Percentiles rank a stretch among this genome's conserved stretches.
phyloP scores from a whole-genome alignment of 2,888 invertebrate genomes.

The Rhimphoctona megacephalus region DNA sequence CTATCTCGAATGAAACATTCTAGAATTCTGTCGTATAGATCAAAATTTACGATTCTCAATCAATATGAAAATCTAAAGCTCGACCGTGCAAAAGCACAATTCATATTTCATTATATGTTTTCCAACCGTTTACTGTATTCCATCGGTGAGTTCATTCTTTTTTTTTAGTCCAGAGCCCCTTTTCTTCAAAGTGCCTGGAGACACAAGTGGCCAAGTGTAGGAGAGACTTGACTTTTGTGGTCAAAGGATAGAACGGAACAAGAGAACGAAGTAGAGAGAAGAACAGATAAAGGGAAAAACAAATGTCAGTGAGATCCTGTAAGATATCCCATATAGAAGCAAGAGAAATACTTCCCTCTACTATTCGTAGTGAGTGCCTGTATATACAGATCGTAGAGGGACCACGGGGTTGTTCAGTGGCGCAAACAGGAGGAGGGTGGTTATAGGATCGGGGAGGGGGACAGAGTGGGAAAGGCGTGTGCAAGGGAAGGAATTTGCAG shows the following conservation, averaged over 20 bases:
- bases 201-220: constrained; percentile 52
- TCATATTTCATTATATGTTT: neutral
- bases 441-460: constrained; percentile 16
- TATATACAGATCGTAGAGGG: constrained; percentile 78
- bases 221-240: constrained; percentile 45
- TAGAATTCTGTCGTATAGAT: no score
- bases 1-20: no score
- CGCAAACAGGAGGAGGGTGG: constrained; percentile 65
- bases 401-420: constrained; percentile 74
- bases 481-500: constrained; percentile 79
- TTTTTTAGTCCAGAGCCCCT: constrained; percentile 34
- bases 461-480: constrained; percentile 68
- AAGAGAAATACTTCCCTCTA: constrained; percentile 35
- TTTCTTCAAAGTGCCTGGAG: constrained; percentile 66
- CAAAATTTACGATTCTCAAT: no score
- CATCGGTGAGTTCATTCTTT: constrained; percentile 1
- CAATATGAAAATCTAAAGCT: no score
- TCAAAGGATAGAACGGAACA: constrained; percentile 48
- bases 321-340: constrained; percentile 42
- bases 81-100: no score
- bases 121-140: neutral
- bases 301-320: constrained; percentile 53
- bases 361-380: constrained; percentile 68
- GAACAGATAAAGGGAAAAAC: constrained; percentile 43
- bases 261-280: constrained; percentile 44